These are phyloP conservation scores for Drosophila robusta DNA, from an alignment of 2,888 invertebrate genomes.

Conservation along the genomic window DNA sequence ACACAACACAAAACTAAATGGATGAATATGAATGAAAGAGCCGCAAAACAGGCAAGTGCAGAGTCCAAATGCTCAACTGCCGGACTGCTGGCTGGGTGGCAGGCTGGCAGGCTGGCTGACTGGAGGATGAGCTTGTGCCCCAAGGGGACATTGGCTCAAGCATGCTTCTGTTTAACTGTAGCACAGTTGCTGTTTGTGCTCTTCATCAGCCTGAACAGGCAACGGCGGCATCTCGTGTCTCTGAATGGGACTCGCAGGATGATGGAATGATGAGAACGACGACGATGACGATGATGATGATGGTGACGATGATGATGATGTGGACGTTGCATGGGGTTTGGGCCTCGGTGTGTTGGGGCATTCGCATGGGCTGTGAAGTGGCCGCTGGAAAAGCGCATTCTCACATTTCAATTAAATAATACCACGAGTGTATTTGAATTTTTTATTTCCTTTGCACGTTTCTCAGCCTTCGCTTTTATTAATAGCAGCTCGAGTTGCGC, in stretches of 20 bases:
- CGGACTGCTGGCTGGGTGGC: conserved; percentile 9
- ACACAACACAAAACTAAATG: conserved; percentile 62
- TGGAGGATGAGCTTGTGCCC: conserved; percentile 48
- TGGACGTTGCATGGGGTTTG: not conserved
- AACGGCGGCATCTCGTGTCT: conserved; percentile 32
- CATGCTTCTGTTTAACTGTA: conserved; percentile 69
- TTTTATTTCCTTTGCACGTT: conserved; percentile 47
- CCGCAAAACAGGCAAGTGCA: conserved; percentile 63
- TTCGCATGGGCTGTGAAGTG: conserved; percentile 40
- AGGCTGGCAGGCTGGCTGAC: not conserved
- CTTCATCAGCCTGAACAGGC: conserved; percentile 64
- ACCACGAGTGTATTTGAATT: conserved; percentile 53
- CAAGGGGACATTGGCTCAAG: conserved; percentile 73
- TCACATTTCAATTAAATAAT: conserved; percentile 76
- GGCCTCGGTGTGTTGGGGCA: conserved; percentile 2
- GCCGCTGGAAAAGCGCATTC: conserved; percentile 74
- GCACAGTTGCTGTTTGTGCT: conserved; percentile 72
- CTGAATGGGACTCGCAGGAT: conserved; percentile 62
- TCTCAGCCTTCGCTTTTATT: conserved; percentile 45
- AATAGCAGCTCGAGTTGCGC: conserved; percentile 66
- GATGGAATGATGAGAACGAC: conserved; percentile 21
- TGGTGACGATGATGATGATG: conserved; percentile 1
- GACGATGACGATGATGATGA: conserved; percentile 1
- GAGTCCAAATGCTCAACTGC: conserved; percentile 53
- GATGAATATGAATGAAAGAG: conserved; percentile 76